phyloP scores from a whole-genome alignment of 2,888 invertebrate genomes.

The Pristionchus exspectatus region DNA sequence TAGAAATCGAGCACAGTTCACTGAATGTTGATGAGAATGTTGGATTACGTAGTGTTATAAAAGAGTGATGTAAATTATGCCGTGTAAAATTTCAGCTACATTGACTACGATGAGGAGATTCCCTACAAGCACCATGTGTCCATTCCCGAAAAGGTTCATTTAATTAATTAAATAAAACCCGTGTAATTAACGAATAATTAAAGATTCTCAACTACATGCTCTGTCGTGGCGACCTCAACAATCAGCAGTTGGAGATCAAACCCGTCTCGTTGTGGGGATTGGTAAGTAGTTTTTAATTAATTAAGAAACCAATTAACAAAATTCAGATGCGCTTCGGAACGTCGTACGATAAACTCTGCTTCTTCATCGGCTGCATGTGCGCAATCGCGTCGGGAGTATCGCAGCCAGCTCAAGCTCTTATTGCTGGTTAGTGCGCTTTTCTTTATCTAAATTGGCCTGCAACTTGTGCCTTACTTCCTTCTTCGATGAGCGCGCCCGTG shows the following conservation, averaged over 20 bases:
- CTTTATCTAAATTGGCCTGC: too few relatives aligned
- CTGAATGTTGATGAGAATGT: not conserved
- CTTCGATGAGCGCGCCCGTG: not conserved
- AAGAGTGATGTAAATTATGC: not conserved
- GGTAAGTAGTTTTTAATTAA: conserved; percentile 57
- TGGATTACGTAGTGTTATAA: too few relatives aligned
- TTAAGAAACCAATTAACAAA: not conserved
- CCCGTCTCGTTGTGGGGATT: conserved; percentile 67
- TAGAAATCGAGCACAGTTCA: not conserved
- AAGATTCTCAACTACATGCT: conserved; percentile 39
- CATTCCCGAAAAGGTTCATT: conserved; percentile 23
- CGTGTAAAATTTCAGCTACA: not conserved
- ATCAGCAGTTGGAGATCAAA: conserved; percentile 62
- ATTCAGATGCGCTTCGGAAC: conserved; percentile 71
- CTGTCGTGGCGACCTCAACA: conserved; percentile 66
- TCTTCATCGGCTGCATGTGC: conserved; percentile 67
- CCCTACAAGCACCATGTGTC: conserved; percentile 46
- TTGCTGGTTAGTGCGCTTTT: conserved; percentile 45
- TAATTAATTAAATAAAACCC: not conserved
- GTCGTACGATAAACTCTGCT: conserved; percentile 62
- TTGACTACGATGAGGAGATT: conserved; percentile 50
- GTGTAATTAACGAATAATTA: not conserved
- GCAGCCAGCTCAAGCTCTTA: conserved; percentile 70
- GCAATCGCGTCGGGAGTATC: conserved; percentile 67
- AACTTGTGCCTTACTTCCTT: too few relatives aligned